phyloP scores from a whole-genome alignment of 2,888 invertebrate genomes.

The Metopia argyrocephala region DNA sequence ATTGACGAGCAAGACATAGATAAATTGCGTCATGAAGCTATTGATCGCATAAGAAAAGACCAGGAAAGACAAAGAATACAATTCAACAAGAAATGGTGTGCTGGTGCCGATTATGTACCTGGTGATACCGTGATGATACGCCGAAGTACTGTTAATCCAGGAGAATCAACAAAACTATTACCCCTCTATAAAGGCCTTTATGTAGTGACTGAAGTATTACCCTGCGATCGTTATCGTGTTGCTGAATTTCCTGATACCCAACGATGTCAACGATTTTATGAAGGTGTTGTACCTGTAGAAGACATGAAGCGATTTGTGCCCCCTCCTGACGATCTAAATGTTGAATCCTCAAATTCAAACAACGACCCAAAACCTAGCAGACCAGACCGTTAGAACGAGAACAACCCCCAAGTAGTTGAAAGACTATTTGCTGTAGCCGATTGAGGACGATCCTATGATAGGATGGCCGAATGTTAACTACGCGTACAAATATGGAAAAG shows the following conservation, averaged over 20 bases:
- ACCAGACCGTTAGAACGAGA: not conserved
- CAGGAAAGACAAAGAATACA: slow-evolving; percentile 44
- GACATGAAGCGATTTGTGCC: not conserved
- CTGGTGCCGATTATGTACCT: slow-evolving; percentile 37
- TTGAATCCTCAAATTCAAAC: not conserved
- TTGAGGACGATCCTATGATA: not conserved
- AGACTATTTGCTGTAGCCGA: not conserved
- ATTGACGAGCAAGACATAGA: too few relatives aligned
- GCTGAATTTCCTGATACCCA: not conserved
- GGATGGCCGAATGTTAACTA: not conserved
- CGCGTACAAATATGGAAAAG: too few relatives aligned
- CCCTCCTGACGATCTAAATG: not conserved
- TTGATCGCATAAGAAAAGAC: too few relatives aligned
- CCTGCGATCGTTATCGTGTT: not conserved
- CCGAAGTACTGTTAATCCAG: not conserved
- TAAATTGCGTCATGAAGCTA: too few relatives aligned
- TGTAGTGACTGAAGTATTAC: slow-evolving; percentile 4
- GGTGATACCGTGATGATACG: slow-evolving; percentile 41
- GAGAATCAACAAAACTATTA: not conserved
- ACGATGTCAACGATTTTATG: not conserved
- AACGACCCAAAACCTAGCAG: not conserved
- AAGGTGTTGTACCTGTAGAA: not conserved
- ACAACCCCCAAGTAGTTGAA: not conserved
- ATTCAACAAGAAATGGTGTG: slow-evolving; percentile 40
- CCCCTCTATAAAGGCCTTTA: slow-evolving; percentile 7